phyloP scores from a whole-genome alignment of 92 coral and sea anemone genomes.

The Siderastrea siderea region DNA sequence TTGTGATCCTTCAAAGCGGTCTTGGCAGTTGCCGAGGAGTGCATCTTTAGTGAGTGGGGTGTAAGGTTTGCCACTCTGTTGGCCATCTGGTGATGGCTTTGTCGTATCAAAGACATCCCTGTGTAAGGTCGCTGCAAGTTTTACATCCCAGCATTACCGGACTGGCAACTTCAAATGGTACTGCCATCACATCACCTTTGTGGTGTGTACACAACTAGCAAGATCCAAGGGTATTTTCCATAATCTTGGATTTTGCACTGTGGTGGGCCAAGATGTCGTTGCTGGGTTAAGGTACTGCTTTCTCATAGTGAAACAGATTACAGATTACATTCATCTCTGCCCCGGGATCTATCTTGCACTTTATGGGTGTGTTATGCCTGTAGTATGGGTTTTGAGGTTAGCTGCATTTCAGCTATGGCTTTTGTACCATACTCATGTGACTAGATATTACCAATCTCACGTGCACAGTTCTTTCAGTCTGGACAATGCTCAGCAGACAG shows the following conservation, averaged over 20 bases:
- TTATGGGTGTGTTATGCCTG: conserved; percentile 38
- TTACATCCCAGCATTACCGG: conserved; percentile 62
- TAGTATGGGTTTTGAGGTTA: conserved; percentile 60
- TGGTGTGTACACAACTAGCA: conserved; percentile 58
- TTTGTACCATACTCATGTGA: conserved; percentile 28
- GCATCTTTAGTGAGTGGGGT: conserved; percentile 36
- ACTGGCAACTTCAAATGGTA: conserved; percentile 41
- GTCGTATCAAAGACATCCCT: not conserved
- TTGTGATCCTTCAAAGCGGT: conserved; percentile 48
- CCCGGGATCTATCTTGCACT: conserved; percentile 61
- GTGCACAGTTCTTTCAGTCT: too few relatives aligned
- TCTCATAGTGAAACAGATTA: conserved; percentile 36
- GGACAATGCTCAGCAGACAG: too few relatives aligned
- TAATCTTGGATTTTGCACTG: conserved; percentile 22
- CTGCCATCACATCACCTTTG: conserved; percentile 14
- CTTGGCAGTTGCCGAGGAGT: conserved; percentile 33
- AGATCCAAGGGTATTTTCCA: conserved; percentile 36
- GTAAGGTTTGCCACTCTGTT: not conserved
- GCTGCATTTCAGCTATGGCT: conserved; percentile 49
- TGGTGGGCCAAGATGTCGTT: conserved; percentile 42
- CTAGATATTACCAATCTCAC: not conserved
- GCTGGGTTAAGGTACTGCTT: conserved; percentile 29
- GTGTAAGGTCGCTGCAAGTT: conserved; percentile 42
- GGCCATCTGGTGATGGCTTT: not conserved
- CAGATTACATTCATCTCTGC: conserved; percentile 61